A percentile compares a stretch with the other conserved stretches of the same genome.
These are phyloP conservation scores for Nycticorax nycticorax DNA, from an alignment of 2,113 vertebrate species.

Conservation along the genomic window DNA sequence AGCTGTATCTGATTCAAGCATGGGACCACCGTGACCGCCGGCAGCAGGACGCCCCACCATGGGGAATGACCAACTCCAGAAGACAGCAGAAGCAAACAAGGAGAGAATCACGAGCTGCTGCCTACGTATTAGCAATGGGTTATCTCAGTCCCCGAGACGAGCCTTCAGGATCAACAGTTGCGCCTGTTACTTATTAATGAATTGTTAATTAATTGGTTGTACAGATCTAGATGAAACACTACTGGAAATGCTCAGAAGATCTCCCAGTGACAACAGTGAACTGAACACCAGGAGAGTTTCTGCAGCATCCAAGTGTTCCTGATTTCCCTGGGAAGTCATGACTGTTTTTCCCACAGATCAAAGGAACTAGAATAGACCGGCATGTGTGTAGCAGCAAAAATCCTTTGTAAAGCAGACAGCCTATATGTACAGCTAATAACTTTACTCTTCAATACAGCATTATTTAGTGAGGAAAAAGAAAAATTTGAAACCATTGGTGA, in stretches of 20 bases:
- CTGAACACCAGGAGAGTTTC: background rate
- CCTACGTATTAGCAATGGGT: accelerated
- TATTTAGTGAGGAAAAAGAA: background rate
- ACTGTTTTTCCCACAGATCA: background rate
- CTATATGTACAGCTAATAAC: background rate
- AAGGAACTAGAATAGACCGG: background rate
- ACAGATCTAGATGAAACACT: background rate
- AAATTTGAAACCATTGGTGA: background rate
- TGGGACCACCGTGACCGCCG: accelerated
- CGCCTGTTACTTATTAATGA: background rate
- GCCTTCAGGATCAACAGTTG: background rate
- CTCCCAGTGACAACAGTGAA: background rate
- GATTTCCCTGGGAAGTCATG: background rate
- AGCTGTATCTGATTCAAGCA: background rate
- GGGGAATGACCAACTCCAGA: background rate
- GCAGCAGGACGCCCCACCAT: background rate
- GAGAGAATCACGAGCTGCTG: background rate
- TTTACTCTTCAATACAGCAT: background rate
- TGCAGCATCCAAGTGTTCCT: background rate
- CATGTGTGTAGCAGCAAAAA: background rate
- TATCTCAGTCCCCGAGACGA: background rate
- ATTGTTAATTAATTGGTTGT: background rate
- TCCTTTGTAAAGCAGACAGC: background rate
- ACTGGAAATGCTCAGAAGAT: background rate
- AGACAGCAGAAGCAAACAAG: background rate